A percentile compares a stretch with the other conserved stretches of the same genome.
Conservation (phyloP, 2,113 vertebrate species). For the Notarius lentiginosus region DNA sequence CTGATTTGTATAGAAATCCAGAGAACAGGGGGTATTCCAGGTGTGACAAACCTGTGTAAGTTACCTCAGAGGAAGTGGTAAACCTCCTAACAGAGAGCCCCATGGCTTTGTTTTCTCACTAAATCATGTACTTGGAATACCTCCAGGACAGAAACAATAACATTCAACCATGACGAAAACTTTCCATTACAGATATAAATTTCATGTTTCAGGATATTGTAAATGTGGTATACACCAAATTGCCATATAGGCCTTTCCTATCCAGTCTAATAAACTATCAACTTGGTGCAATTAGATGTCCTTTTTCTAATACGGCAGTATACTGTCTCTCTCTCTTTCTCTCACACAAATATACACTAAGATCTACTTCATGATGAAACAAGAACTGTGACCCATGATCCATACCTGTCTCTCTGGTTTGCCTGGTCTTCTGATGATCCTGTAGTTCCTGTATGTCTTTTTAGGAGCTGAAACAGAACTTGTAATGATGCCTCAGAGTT, state of each 20-base stretch:
- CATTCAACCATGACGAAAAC: neutral
- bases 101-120: too few relatives aligned
- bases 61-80: too few relatives aligned
- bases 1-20: neutral
- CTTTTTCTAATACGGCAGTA: neutral
- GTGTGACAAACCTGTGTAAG: too few relatives aligned
- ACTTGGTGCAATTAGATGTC: neutral
- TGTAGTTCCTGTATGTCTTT: constrained; percentile 4
- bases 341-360: neutral
- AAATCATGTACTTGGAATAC: too few relatives aligned
- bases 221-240: neutral
- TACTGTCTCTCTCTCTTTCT: neutral
- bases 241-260: neutral
- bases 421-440: constrained; percentile 14
- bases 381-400: neutral
- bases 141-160: too few relatives aligned
- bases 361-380: too few relatives aligned
- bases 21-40: neutral
- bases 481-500: constrained; percentile 29
- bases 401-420: constrained; percentile 45
- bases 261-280: neutral
- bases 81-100: too few relatives aligned
- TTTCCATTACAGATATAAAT: neutral
- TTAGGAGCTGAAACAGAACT: neutral
- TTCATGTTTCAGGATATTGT: neutral